Evolutionary conservation across 2,888 invertebrate species (phyloP).

Genomic region (Tubulanus polymorphus): DNA sequence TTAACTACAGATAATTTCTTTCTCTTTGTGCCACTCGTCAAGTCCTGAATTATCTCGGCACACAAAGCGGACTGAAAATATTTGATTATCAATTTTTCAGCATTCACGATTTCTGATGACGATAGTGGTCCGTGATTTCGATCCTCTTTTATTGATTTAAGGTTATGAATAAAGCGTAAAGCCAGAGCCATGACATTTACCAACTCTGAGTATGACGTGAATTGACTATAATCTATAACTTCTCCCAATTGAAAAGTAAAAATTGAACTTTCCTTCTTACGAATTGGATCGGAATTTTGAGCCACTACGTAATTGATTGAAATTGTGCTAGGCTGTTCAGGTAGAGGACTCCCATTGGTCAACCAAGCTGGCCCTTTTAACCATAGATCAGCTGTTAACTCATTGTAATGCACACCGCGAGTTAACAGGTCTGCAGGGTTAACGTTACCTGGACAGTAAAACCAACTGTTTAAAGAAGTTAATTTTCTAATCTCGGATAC

Average conservation of each 20-base stretch:
- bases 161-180: neutral
- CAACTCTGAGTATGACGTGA: neutral
- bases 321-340: too few species aligned
- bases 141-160: neutral
- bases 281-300: too few species aligned
- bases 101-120: neutral
- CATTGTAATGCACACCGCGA: constrained; percentile 19
- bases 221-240: too few species aligned
- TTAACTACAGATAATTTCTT: neutral
- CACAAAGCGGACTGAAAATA: neutral
- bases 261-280: too few species aligned
- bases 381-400: constrained; percentile 21
- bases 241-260: too few species aligned
- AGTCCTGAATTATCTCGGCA: neutral
- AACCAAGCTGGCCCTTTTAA: constrained; percentile 25
- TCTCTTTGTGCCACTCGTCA: neutral
- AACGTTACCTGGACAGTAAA: constrained; percentile 23
- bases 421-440: constrained; percentile 37
- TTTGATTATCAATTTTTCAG: neutral
- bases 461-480: constrained; percentile 18
- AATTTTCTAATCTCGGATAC: constrained; percentile 23
- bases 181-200: neutral
- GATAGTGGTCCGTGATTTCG: neutral
- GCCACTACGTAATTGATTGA: too few species aligned
- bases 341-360: too few species aligned